Evolutionary conservation across 2,797 vertebrate species (phyloP), one percentile per base, ranked within the genome.

Genomic region (Melanotaenia boesemani): DNA sequence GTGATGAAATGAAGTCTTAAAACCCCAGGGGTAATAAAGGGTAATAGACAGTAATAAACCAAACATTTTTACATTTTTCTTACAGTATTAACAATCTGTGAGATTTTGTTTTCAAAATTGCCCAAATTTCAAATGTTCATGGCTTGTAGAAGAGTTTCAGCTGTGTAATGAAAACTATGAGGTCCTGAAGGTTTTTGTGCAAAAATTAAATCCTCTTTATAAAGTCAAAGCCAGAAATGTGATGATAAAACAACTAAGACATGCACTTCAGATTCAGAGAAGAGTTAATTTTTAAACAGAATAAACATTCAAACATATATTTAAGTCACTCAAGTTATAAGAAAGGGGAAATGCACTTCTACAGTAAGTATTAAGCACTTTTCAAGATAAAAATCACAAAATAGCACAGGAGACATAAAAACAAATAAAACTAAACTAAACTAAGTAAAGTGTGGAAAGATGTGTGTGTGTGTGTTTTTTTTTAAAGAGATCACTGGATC

Each of bases 1-100:
- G 68, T 76, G 34, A 71, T 74, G 63, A 24, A 58, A 64, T 20
- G n/a, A 65, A 57, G 64, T 69, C 32, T 56, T 56, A 83, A 67
- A 39, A 63, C 13, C 36, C 57, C 63, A 48, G 28, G 9, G 56
- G 3, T 12, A 56, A 22, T 10, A 36, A 28, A 28, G 5, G 34
- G 46, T n/a, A n/a, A n/a, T n/a, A n/a, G 16, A 44, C 3, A 58
- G 26, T 34, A 6, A 26, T 57, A 8, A 57, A n/a, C 0, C 15
- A 2, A 30, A 56, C 6, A 28, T 56, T 18, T 18, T 18, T 2
- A 0, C 18, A 1, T 24, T 24, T 59, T 18, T 46, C 12, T 36
- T 28, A 6, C 8, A 2, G 37, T 60, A 22, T 37, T 50, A 22
- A 12, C 55, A n/a, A 30, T 36, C 8, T 34, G 41, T 36, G 24